These are phyloP conservation scores for Osmerus mordax DNA, from an alignment of 2,113 vertebrate genomes.

Conservation along the genomic window DNA sequence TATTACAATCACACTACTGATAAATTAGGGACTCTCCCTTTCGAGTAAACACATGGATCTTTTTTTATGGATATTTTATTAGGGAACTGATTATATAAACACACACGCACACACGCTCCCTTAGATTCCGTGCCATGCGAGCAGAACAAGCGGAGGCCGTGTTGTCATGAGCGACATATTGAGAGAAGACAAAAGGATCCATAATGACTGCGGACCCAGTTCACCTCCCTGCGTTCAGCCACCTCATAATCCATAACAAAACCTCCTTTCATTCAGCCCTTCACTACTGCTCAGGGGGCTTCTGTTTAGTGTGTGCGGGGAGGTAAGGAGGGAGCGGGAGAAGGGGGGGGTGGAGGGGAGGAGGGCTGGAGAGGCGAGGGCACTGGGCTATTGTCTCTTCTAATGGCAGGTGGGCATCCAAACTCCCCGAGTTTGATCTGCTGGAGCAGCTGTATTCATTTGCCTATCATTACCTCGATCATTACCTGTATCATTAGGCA, in stretches of 20 bases:
- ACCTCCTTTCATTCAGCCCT: too few species aligned
- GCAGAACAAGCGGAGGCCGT: slow-evolving; percentile 23
- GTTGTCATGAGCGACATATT: slow-evolving; percentile 27
- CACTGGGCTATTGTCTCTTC: slow-evolving; percentile 41
- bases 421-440: slow-evolving; percentile 46
- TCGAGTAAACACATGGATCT: too few species aligned
- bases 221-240: too few species aligned
- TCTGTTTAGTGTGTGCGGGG: not conserved
- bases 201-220: too few species aligned
- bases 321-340: not conserved
- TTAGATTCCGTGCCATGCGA: slow-evolving; percentile 22
- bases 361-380: not conserved
- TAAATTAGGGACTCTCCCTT: too few species aligned
- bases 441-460: slow-evolving; percentile 61
- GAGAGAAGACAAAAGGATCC: too few species aligned
- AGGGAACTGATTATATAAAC: too few species aligned
- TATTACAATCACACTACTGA: not conserved
- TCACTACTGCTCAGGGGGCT: too few species aligned
- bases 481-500: slow-evolving; percentile 27
- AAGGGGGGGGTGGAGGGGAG: slow-evolving; percentile 28
- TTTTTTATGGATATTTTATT: too few species aligned
- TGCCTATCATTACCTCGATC: slow-evolving; percentile 42
- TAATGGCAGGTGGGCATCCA: slow-evolving; percentile 33
- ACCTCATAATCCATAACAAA: too few species aligned
- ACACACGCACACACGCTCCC: not conserved